Conservation (phyloP, 2,888 invertebrate genomes). For the Coenonympha arcania region DNA sequence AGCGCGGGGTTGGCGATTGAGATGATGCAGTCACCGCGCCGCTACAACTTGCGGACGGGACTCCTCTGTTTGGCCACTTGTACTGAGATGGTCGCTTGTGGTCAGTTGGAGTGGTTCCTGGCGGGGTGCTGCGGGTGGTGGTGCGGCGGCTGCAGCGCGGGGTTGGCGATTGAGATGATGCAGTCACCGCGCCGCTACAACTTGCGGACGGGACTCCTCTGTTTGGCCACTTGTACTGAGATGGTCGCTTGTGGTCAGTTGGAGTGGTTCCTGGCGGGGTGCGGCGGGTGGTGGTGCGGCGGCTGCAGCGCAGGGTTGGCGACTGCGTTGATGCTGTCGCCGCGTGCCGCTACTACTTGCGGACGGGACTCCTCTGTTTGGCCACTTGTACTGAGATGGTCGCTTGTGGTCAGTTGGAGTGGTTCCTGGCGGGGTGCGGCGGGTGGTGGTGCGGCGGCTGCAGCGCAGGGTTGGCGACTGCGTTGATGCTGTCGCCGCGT, state of each 20-base stretch:
- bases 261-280: no score
- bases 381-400: no score
- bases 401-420: no score
- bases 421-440: conserved; percentile 47
- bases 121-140: conserved; percentile 54
- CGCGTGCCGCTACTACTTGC: conserved; percentile 88
- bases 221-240: no score
- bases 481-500: conserved; percentile 90
- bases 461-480: conserved; percentile 90
- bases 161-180: conserved; percentile 91
- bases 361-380: conserved; percentile 70
- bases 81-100: no score
- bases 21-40: conserved; percentile 89
- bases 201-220: conserved; percentile 76
- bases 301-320: no score
- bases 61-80: no score
- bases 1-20: conserved; percentile 91
- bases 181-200: conserved; percentile 90
- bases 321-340: conserved; percentile 90
- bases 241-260: no score
- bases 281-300: conserved; percentile 71
- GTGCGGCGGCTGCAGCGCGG: no score
- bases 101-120: no score
- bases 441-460: conserved; percentile 76
- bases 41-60: conserved; percentile 83